Percentiles rank a stretch among this genome's conserved stretches.
Conservation (phyloP, 2,113 vertebrate species). For the Vanacampus margaritifer region DNA sequence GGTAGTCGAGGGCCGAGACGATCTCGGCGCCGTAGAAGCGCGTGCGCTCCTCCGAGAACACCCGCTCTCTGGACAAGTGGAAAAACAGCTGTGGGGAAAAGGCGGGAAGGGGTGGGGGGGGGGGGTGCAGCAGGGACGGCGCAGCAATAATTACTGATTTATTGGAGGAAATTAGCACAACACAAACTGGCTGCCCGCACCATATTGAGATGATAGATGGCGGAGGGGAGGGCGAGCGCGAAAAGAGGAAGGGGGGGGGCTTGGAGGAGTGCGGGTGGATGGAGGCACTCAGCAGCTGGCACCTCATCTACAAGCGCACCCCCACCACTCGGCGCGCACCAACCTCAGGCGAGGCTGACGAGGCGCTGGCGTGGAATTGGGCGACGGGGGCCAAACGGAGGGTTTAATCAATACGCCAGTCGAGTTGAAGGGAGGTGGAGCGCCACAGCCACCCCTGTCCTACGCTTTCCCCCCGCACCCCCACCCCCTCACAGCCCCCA, state of each 20-base stretch:
- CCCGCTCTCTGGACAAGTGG: conserved; percentile 99
- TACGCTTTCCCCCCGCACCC: conserved; percentile 61
- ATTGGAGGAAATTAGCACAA: conserved; percentile 99
- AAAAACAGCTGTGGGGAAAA: conserved; percentile 98
- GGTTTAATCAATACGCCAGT: conserved; percentile 98
- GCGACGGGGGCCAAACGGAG: conserved; percentile 91
- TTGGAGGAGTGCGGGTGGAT: conserved; percentile 83
- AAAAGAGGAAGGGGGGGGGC: conserved; percentile 49
- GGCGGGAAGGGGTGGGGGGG: conserved; percentile 8
- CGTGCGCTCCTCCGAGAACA: conserved; percentile 99
- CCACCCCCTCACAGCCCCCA: conserved; percentile 27
- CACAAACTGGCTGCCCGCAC: conserved; percentile 99
- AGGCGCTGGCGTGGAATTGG: conserved; percentile 57
- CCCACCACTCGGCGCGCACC: conserved; percentile 15
- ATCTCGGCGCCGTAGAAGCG: conserved; percentile 98
- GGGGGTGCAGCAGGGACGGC: conserved; percentile 85
- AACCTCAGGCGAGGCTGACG: conserved; percentile 60
- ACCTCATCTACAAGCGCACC: conserved; percentile 80
- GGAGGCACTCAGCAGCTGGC: conserved; percentile 96
- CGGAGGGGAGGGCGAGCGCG: conserved; percentile 58
- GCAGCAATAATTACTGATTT: conserved; percentile 99
- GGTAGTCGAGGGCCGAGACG: conserved; percentile 95
- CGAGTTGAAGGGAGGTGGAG: conserved; percentile 82
- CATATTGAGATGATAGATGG: conserved; percentile 99
- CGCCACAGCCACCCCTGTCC: conserved; percentile 40